Conservation (phyloP, 1,140 invertebrate genomes). For the Neotoxoptera formosana region DNA sequence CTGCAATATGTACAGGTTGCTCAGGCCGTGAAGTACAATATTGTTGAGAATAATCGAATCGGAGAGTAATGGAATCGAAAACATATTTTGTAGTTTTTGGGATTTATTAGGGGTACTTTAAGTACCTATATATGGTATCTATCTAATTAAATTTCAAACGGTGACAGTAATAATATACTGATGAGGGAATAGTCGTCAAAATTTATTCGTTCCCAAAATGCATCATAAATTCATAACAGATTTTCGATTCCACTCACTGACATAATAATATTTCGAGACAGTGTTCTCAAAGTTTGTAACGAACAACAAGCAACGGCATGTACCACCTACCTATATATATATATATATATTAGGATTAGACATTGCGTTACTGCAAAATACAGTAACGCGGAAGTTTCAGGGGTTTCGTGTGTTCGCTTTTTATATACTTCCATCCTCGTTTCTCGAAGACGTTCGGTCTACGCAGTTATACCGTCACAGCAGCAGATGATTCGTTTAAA, state of each 20-base stretch:
- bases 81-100: neutral
- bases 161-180: neutral
- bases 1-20: neutral
- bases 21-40: too few relatives aligned
- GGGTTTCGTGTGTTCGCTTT: neutral
- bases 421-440: neutral
- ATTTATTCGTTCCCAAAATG: neutral
- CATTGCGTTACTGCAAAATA: neutral
- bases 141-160: neutral
- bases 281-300: neutral
- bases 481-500: slow-evolving; percentile 19
- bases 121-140: neutral
- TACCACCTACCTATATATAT: too few relatives aligned
- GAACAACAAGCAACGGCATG: neutral
- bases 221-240: too few relatives aligned
- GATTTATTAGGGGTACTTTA: neutral
- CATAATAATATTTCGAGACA: neutral
- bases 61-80: neutral
- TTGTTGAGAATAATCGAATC: neutral
- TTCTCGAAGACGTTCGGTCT: neutral
- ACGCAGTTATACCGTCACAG: neutral
- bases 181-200: neutral
- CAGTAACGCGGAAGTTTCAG: neutral
- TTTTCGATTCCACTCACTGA: neutral
- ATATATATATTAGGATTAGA: neutral